phyloP scores from a whole-genome alignment of 2,113 vertebrate genomes.

The Callipepla squamata region DNA sequence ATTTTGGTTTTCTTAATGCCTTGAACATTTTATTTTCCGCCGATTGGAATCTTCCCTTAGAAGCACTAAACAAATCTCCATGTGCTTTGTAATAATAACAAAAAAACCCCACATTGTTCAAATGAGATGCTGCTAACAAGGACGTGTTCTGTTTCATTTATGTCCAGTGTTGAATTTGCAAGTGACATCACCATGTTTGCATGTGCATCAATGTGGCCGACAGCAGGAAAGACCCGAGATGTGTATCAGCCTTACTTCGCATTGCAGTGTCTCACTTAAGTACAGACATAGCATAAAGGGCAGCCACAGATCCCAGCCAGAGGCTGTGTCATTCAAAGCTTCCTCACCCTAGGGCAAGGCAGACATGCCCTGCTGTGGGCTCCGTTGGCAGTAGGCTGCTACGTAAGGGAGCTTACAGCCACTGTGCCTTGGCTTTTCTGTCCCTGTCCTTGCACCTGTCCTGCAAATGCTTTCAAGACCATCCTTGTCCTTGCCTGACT shows the following conservation, averaged over 20 bases:
- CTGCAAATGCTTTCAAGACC: fast-evolving
- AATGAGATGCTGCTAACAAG: not conserved
- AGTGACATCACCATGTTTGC: not conserved
- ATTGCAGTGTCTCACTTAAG: not conserved
- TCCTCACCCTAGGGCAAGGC: not conserved
- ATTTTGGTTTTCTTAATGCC: not conserved
- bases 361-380: fast-evolving
- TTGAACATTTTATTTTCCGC: not conserved
- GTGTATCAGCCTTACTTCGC: not conserved
- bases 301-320: not conserved
- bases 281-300: not conserved
- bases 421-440: not conserved
- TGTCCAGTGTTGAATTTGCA: not conserved
- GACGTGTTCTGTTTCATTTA: not conserved
- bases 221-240: not conserved
- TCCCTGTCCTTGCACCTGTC: not conserved
- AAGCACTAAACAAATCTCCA: not conserved
- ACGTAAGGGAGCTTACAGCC: not conserved
- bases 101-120: not conserved
- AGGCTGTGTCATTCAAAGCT: not conserved
- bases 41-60: not conserved
- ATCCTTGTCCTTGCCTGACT: not conserved
- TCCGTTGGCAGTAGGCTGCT: not conserved
- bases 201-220: not conserved
- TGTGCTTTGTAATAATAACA: not conserved